These are phyloP conservation scores for Oreochromis spilurus DNA, from an alignment of 2,113 vertebrate species.

Conservation along the genomic window DNA sequence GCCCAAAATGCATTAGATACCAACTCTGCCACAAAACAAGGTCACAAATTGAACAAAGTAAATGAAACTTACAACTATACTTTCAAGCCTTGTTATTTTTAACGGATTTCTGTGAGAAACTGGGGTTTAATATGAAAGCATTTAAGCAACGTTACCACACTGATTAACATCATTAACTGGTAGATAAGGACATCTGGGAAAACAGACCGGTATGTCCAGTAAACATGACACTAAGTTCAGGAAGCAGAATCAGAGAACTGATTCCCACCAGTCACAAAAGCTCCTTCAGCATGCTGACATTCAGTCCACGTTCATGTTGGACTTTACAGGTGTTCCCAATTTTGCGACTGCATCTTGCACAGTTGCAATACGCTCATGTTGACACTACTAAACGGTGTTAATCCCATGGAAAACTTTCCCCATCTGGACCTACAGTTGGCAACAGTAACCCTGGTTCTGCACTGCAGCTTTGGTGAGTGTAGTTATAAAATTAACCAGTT, in stretches of 20 bases:
- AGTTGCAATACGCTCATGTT: not conserved
- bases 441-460: not conserved
- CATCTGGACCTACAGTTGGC: rapidly evolving
- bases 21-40: not conserved
- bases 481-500: not conserved
- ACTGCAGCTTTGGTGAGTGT: not conserved
- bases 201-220: not conserved
- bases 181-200: not conserved
- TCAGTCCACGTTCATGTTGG: not conserved
- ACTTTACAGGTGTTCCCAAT: not conserved
- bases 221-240: not conserved
- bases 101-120: not conserved
- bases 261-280: not conserved
- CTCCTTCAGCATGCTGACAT: not conserved
- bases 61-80: not conserved
- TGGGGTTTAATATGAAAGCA: not conserved
- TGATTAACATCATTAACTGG: not conserved
- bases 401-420: not conserved
- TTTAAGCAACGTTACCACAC: not conserved
- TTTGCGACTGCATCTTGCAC: not conserved
- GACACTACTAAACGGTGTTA: not conserved
- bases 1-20: not conserved
- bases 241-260: not conserved
- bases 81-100: not conserved
- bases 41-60: not conserved